Percentiles rank a stretch among this genome's conserved stretches.
phyloP scores from a whole-genome alignment of 2,888 invertebrate species.

The Amphipyra tragopoginis region DNA sequence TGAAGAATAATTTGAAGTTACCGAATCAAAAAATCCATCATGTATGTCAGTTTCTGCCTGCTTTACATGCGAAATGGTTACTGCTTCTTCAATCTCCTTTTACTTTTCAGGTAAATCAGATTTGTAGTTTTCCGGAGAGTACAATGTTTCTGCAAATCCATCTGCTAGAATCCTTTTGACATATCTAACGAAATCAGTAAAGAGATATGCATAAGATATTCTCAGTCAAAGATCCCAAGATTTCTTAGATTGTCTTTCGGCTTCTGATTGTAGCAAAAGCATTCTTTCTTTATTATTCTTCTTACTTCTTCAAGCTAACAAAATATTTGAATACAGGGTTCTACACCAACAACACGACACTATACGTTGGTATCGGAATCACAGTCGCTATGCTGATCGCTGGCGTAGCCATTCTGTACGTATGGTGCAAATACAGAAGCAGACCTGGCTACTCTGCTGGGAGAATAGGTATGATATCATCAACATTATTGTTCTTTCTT shows the following conservation, averaged over 20 bases:
- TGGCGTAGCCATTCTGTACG: constrained; percentile 75
- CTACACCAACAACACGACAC: constrained; percentile 74
- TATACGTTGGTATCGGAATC: constrained; percentile 82
- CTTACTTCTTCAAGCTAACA: background rate
- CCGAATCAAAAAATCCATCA: no score
- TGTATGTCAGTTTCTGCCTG: no score
- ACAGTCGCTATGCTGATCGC: constrained; percentile 80
- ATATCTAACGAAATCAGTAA: background rate
- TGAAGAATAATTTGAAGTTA: no score
- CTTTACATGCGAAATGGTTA: no score
- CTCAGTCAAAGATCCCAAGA: no score
- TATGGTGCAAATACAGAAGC: constrained; percentile 79
- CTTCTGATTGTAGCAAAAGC: no score
- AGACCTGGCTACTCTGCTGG: constrained; percentile 80
- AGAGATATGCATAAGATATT: no score
- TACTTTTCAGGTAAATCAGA: no score
- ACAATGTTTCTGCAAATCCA: background rate
- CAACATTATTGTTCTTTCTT: no score
- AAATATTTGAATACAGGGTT: constrained; percentile 64
- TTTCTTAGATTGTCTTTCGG: no score
- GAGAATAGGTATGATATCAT: constrained; percentile 70
- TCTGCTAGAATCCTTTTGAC: background rate
- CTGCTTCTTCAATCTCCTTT: no score
- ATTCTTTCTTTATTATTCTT: no score
- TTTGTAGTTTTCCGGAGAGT: background rate